Conservation (phyloP, 2,113 vertebrate genomes). For the Eretmodus cyanostictus region DNA sequence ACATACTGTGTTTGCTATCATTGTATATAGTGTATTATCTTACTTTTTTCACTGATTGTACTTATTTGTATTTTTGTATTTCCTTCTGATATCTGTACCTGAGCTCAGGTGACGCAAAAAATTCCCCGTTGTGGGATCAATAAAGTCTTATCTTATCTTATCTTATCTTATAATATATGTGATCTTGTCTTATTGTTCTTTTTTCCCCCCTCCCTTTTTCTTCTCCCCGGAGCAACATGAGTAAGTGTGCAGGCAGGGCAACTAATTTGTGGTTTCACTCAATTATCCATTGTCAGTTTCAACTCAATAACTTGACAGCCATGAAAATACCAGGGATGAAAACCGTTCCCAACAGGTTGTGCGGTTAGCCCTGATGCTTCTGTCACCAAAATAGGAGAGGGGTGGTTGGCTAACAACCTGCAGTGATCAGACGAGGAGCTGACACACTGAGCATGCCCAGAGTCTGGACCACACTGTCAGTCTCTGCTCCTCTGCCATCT, state of each 20-base stretch:
- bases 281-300: constrained; percentile 43
- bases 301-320: constrained; percentile 22
- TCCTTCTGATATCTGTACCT: not conserved
- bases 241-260: constrained; percentile 11
- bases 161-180: not conserved
- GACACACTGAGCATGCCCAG: not conserved
- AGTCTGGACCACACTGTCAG: constrained; percentile 3
- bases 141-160: not conserved
- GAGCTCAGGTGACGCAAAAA: not conserved
- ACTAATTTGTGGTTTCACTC: constrained; percentile 53
- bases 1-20: not conserved
- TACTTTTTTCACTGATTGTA: not conserved
- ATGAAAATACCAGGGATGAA: constrained; percentile 6
- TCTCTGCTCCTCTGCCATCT: not conserved
- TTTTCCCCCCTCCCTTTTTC: not conserved
- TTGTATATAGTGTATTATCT: not conserved
- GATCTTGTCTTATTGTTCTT: not conserved
- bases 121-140: not conserved
- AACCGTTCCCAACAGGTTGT: constrained; percentile 40
- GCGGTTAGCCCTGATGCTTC: constrained; percentile 17
- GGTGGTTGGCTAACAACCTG: constrained; percentile 26
- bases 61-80: not conserved
- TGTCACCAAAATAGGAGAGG: constrained; percentile 8
- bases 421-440: not conserved
- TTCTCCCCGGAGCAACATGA: not conserved